Base-by-base conservation (phyloP, 2,888 invertebrate species). In the Drosophila merina region DNA sequence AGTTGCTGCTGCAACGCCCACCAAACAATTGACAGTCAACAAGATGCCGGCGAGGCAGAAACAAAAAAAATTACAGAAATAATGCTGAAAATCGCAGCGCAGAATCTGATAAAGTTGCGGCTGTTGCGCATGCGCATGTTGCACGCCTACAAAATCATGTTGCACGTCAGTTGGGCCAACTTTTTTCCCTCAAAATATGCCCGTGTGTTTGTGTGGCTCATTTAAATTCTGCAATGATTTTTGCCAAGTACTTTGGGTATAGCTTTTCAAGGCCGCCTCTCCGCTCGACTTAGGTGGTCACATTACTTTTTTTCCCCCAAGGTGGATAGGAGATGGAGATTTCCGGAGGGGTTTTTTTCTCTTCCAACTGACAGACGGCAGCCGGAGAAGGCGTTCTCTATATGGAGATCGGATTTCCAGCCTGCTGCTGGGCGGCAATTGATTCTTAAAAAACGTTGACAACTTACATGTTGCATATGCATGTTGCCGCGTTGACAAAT, bases 61-160 rank as follows among this genome's bases (percentile, higher is more conserved):
- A 58, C 48, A 59, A 66, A 55, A 47, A 47, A 44, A 58, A 31
- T 56, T 51, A 33, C 44, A 59, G 56, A 42, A 62, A 63, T 56
- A 67, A 48, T 45, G 66, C 50, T 31, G 48, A 51, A 55, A 57
- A 47, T 20, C 20, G 20, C 33, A 57, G 69, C 69, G 85, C 86
- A 31, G 64, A 87, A 85, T 85, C 85, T 89, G 89, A 89, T 89
- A 85, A 85, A 89, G 88, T 68, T 82, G 84, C 76, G 85, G 79
- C 79, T 81, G 82, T 87, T 88, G 81, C 83, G 76, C 89, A 89
- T 86, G 88, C 83, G 89, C 90, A 91, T 91, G 91, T 91, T 89
- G 88, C 80, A 88, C 91, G 91, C 91, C 91, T 90, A 91, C 91
- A 91, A 91, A 91, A 89, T 90, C 90, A 88, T 91, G 91, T 91